A percentile compares a stretch with the other conserved stretches of the same genome.
Evolutionary conservation across 2,888 invertebrate species (phyloP).

Genomic region (Erynnis tages): DNA sequence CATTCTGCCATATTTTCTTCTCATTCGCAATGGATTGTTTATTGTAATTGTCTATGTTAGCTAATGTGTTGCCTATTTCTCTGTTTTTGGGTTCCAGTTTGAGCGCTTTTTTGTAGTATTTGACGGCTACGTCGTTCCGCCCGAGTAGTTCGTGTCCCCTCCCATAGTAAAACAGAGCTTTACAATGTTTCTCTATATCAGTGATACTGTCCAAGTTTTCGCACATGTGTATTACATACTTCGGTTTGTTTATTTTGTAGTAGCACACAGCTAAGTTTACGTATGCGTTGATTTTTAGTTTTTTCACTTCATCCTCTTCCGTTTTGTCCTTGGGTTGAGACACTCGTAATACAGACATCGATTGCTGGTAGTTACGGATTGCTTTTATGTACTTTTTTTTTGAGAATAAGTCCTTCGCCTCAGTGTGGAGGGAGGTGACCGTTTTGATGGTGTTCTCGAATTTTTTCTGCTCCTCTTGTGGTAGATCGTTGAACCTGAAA

Average conservation of each 20-base stretch:
- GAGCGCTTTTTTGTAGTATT: conserved; percentile 62
- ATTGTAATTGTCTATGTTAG: conserved; percentile 48
- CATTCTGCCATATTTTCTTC: conserved; percentile 62
- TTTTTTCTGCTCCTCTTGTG: conserved; percentile 58
- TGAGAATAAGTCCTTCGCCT: conserved; percentile 53
- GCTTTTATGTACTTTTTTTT: conserved; percentile 52
- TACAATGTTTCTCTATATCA: conserved; percentile 59
- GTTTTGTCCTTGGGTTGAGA: conserved; percentile 46
- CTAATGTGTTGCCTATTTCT: conserved; percentile 59
- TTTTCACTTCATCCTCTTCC: conserved; percentile 49
- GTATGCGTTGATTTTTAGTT: conserved; percentile 53
- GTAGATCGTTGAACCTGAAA: conserved; percentile 64
- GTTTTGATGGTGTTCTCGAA: conserved; percentile 56
- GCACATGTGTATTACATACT: conserved; percentile 60
- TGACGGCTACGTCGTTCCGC: conserved; percentile 51
- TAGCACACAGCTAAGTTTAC: conserved; percentile 67
- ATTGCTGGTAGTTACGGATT: conserved; percentile 59
- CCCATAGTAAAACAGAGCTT: conserved; percentile 63
- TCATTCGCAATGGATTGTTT: conserved; percentile 47
- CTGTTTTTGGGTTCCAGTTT: conserved; percentile 68
- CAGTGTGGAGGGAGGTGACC: conserved; percentile 51
- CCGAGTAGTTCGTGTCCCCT: conserved; percentile 56
- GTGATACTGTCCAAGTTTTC: conserved; percentile 55
- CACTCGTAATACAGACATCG: conserved; percentile 50
- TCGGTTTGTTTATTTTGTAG: conserved; percentile 59